Base-by-base conservation (phyloP, 2,113 vertebrate genomes). In the Hirundichthys speculiger region DNA sequence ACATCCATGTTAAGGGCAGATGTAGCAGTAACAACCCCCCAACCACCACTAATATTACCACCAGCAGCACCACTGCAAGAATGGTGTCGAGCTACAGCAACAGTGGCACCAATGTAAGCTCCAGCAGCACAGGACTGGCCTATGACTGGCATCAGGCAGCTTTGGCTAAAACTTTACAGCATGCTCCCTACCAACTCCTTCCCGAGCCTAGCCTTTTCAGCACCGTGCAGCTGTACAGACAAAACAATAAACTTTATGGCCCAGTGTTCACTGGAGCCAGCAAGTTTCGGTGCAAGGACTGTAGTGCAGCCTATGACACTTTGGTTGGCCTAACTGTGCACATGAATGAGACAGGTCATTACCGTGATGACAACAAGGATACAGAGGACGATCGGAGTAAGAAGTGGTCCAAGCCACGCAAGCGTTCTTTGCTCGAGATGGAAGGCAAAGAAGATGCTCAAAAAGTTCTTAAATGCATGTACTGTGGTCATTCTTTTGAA, bases 71-170 rank as follows among this genome's bases (percentile, higher is more conserved):
- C 19, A 67, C 80, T 86, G 90, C 91, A 80, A 89, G 13, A 88
- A 90, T 78, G 64, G 89, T 79, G 21, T 70, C 86, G 0, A 90
- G 77, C 79, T 83, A 73, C 73, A 79, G 72, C 59, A 94, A 92
- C 89, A 93, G 76, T 54, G 90, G 90, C 88, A 93, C 80, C 67
- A 64, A 69, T 56, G 80, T 88, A 49, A 84, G 68, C 66, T 87
- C 86, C 39, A 84, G 87, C 49, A 92, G 75, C 79, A 78, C 93
- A 13, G 91, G 93, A 56, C 91, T 96, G 5, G 93, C 96, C 39
- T 99, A 99, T 7, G 98, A 99, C 90, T 99, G 98, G 98, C 98
- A 99, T 86, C 97, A 99, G 81, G 97, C 98, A 42, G 98, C 98
- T 0, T 86, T 99, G 82, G 98, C 98, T 66, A 99, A 99, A 93